phyloP scores from a whole-genome alignment of 2,888 invertebrate species.

The Drosophila cracens region DNA sequence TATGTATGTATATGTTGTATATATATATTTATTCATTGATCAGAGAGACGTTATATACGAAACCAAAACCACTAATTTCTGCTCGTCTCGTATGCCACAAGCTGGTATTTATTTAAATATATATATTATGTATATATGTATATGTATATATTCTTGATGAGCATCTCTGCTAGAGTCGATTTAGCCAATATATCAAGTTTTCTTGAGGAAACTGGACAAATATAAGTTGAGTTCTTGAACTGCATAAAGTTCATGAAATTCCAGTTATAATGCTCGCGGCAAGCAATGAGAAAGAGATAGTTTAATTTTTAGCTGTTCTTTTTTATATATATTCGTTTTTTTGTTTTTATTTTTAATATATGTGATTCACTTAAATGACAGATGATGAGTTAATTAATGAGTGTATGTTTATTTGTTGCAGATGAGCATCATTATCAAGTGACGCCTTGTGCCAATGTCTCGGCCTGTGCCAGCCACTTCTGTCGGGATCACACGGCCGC shows the following conservation, averaged over 20 bases:
- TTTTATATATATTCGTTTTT: neutral
- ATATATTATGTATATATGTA: neutral
- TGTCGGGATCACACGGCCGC: conserved; percentile 70
- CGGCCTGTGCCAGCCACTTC: conserved; percentile 61
- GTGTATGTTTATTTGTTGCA: conserved; percentile 25
- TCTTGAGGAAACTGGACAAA: neutral
- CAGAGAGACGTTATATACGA: neutral
- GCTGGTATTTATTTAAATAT: neutral
- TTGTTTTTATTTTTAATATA: neutral
- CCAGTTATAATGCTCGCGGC: neutral
- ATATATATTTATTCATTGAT: neutral
- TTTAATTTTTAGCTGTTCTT: neutral
- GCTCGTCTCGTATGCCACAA: neutral
- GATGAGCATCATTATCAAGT: conserved; percentile 52
- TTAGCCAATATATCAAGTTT: neutral
- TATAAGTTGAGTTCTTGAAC: neutral
- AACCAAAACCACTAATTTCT: neutral
- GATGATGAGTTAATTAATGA: conserved; percentile 12
- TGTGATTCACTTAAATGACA: neutral
- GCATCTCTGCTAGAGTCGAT: neutral
- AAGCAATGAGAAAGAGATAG: neutral
- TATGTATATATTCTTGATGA: neutral
- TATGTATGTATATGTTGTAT: neutral
- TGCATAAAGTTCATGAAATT: neutral
- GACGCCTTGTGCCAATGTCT: conserved; percentile 67